phyloP scores from a whole-genome alignment of 2,888 invertebrate species.

The Heliothis peltigera region DNA sequence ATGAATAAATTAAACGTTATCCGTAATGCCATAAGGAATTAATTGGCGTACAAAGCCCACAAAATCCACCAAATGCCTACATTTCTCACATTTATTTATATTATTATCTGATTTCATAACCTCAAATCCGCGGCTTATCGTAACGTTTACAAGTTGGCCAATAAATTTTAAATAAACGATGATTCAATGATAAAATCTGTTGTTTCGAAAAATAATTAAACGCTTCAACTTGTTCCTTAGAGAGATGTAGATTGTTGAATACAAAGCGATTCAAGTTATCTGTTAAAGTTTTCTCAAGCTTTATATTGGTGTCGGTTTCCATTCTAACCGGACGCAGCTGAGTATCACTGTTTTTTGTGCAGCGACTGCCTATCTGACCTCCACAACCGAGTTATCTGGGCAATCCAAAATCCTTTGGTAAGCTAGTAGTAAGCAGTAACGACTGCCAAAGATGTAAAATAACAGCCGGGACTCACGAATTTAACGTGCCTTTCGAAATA shows the following conservation, averaged over 20 bases:
- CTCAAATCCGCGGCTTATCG: conserved; percentile 35
- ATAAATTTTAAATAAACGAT: conserved; percentile 54
- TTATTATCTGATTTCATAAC: conserved; percentile 50
- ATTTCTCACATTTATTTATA: conserved; percentile 48
- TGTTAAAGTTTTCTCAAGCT: too few species aligned
- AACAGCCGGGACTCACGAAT: too few species aligned
- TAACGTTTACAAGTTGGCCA: conserved; percentile 23
- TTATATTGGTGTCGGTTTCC: too few species aligned
- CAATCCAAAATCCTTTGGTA: too few species aligned
- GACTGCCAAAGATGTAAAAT: too few species aligned
- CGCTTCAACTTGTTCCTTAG: conserved; percentile 62
- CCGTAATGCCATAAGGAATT: conserved; percentile 44
- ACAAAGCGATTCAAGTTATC: conserved; percentile 59
- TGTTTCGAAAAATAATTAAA: conserved; percentile 65
- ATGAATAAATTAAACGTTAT: conserved; percentile 45
- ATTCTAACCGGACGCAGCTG: too few species aligned
- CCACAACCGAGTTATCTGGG: too few species aligned
- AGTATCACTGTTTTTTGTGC: too few species aligned
- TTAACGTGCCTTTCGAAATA: too few species aligned
- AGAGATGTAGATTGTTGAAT: conserved; percentile 64
- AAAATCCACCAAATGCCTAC: conserved; percentile 39
- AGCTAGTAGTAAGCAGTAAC: too few species aligned
- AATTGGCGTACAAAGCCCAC: conserved; percentile 45
- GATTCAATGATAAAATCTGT: conserved; percentile 68
- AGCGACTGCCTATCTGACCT: too few species aligned